Percentiles rank a stretch among this genome's conserved stretches.
Conservation (phyloP, 1,140 invertebrate species). For the Limonius californicus region DNA sequence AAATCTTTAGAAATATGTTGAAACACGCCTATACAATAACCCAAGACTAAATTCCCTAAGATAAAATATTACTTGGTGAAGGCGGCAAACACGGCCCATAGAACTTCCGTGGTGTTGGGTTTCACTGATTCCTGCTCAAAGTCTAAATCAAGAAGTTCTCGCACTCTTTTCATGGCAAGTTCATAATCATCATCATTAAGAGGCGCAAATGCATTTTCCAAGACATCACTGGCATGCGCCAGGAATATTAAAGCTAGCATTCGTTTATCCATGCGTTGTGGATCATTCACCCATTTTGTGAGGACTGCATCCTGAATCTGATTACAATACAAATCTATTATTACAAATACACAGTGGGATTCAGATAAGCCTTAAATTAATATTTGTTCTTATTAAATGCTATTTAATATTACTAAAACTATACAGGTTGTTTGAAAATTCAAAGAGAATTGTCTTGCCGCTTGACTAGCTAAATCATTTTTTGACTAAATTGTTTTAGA, state of each 20-base stretch:
- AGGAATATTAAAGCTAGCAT: conserved; percentile 90
- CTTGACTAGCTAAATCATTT: no score
- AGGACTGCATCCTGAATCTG: conserved; percentile 96
- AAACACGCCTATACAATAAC: neutral
- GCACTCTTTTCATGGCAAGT: conserved; percentile 93
- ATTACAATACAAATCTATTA: conserved; percentile 8
- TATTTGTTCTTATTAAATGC: no score
- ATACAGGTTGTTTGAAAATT: no score
- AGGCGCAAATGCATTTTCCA: conserved; percentile 99
- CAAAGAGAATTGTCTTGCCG: no score
- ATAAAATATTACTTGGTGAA: conserved; percentile 83
- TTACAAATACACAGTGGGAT: no score
- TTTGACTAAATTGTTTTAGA: no score
- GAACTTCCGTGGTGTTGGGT: conserved; percentile 82
- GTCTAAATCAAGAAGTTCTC: conserved; percentile 93
- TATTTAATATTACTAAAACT: no score
- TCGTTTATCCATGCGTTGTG: conserved; percentile 94
- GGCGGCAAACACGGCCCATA: conserved; percentile 98
- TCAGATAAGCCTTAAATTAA: no score
- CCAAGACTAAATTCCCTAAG: neutral
- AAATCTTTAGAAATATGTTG: neutral
- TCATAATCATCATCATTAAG: conserved; percentile 99
- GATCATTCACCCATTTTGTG: conserved; percentile 95
- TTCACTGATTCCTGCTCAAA: conserved; percentile 92
- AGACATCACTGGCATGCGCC: conserved; percentile 95